Base-by-base conservation (phyloP, 2,797 vertebrate species). In the Spinibarbus caldwelli region DNA sequence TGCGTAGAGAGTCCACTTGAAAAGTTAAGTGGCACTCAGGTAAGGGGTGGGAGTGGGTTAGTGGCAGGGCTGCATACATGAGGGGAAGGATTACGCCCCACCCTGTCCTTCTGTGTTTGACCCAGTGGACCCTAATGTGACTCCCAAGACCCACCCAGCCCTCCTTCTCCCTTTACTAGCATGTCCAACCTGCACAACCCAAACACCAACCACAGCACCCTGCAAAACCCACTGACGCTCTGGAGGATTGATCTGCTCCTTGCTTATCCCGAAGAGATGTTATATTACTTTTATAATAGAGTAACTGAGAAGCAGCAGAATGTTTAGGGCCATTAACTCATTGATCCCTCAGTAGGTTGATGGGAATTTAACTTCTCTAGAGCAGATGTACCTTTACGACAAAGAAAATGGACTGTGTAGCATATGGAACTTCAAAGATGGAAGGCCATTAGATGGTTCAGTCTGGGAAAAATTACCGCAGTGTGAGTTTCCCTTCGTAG, bases 1-100 rank as follows among this genome's bases (percentile, higher is more conserved):
- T 95, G 96, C 6, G 90, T 96, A 89, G 95, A 97, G 92, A 96
- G 94, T 95, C 96, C 96, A 95, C 96, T 97, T 83, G 96, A 97
- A 96, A 98, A 98, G 96, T 96, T 97, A 96, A 97, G 96, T 96
- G 95, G 95, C 88, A 93, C 95, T 93, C 96, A 97, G 97, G 97
- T 98, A 97, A 97, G 96, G 94, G 95, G 92, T 87, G 91, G 92
- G 84, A 86, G 85, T 84, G 82, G 89, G 87, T 86, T 89, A 89
- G 86, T 83, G 54, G 83, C 85, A 82, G 83, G 73, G 47, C 85
- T 49, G 10, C 45, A 82, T 82, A 76, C 82, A 88, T 85, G 84
- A 78, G 67, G 80, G 85, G 71, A 83, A 66, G 77, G 79, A 81
- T 81, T 80, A 84, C 34, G 34, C 62, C 71, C 86, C 78, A 66